Conservation (phyloP, 2,113 vertebrate genomes). For the Gymnarchus niloticus region DNA sequence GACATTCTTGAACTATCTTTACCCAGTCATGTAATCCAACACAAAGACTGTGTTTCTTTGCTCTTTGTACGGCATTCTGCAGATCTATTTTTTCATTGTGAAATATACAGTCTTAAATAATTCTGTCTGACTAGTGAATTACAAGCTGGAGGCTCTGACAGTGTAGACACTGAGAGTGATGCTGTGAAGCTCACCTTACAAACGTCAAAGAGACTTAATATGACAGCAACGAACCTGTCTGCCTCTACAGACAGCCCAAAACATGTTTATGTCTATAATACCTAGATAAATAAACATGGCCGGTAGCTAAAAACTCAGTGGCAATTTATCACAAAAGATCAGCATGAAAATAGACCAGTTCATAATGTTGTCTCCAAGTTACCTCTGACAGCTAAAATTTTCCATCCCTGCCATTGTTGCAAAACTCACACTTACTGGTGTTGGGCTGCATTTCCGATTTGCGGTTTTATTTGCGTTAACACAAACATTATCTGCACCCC, state of each 20-base stretch:
- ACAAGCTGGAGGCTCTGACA: background rate
- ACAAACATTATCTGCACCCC: background rate
- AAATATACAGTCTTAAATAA: background rate
- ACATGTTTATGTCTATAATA: too few species aligned
- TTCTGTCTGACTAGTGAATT: background rate
- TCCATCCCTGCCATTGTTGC: too few species aligned
- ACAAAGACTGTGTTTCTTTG: constrained; percentile 1
- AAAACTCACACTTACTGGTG: background rate
- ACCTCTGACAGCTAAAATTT: too few species aligned
- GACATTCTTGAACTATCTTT: background rate
- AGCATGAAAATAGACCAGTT: too few species aligned
- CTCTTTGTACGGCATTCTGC: background rate
- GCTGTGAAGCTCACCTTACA: background rate
- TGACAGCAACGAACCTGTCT: too few species aligned
- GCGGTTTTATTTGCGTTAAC: background rate
- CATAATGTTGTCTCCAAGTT: too few species aligned
- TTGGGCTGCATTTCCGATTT: too few species aligned
- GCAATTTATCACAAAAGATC: too few species aligned
- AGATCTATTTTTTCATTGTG: background rate
- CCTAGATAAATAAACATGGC: too few species aligned
- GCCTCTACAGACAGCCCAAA: too few species aligned
- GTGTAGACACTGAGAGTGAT: background rate
- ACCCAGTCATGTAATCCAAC: background rate
- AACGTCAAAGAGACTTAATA: background rate
- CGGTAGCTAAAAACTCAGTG: too few species aligned